Conservation (phyloP, 2,888 invertebrate species). For the Plutella xylostella region DNA sequence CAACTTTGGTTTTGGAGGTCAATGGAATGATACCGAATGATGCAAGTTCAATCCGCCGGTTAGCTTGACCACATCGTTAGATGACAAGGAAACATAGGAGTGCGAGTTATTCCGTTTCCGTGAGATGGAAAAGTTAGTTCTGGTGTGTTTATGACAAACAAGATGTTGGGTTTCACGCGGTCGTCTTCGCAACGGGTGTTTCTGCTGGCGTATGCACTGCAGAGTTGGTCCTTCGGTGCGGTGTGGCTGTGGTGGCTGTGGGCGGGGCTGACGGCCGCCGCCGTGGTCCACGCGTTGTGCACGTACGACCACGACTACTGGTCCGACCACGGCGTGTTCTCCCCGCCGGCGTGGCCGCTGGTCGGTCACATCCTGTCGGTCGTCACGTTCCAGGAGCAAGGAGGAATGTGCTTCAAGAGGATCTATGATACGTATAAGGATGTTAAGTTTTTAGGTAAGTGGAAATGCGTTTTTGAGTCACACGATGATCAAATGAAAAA, state of each 20-base stretch:
- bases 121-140: constrained; percentile 24
- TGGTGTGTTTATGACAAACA: constrained; percentile 21
- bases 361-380: constrained; percentile 54
- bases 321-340: constrained; percentile 43
- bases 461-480: no score
- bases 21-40: no score
- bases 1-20: no score
- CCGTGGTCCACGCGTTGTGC: constrained; percentile 31
- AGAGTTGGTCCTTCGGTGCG: constrained; percentile 39
- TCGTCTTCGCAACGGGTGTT: constrained; percentile 33
- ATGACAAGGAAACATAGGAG: no score
- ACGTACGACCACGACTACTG: constrained; percentile 61
- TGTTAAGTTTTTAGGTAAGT: constrained; percentile 50
- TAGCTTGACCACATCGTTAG: no score
- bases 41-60: no score
- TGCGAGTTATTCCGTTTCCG: no score
- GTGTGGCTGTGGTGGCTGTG: constrained; percentile 33
- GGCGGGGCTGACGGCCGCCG: constrained; percentile 24
- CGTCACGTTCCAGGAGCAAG: constrained; percentile 52
- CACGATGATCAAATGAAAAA: no score
- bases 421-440: constrained; percentile 50
- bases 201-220: constrained; percentile 33
- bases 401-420: constrained; percentile 53
- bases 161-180: constrained; percentile 56
- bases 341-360: constrained; percentile 49